These are phyloP conservation scores for Pomacea maculata DNA, from an alignment of 1,140 invertebrate genomes.

Conservation along the genomic window DNA sequence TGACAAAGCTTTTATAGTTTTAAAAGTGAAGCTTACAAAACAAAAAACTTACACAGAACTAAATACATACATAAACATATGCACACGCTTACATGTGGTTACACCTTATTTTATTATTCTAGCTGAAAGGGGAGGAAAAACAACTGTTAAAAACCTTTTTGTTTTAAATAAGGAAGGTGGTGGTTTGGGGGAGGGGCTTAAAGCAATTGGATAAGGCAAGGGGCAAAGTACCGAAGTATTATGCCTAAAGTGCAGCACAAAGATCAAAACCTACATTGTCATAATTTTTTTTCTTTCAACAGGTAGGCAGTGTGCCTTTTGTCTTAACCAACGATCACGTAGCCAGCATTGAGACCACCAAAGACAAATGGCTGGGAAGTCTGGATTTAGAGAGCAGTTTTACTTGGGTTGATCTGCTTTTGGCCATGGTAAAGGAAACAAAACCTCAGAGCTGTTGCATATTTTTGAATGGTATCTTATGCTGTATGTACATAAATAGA, in stretches of 20 bases:
- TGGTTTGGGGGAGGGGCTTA: no score
- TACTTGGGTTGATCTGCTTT: slow-evolving; percentile 57
- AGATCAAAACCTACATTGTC: no score
- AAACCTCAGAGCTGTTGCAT: neutral
- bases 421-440: slow-evolving; percentile 56
- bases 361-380: slow-evolving; percentile 84
- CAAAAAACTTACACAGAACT: neutral
- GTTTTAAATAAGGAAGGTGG: no score
- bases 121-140: no score
- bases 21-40: no score
- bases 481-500: neutral
- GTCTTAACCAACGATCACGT: slow-evolving; percentile 87
- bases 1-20: no score
- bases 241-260: no score
- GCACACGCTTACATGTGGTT: neutral
- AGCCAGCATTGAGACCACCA: slow-evolving; percentile 72
- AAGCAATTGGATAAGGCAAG: no score
- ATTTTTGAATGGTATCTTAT: no score
- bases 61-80: slow-evolving; percentile 11
- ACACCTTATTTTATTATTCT: no score
- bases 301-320: slow-evolving; percentile 96
- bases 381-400: slow-evolving; percentile 61
- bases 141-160: no score
- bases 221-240: no score
- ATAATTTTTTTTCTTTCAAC: slow-evolving; percentile 35